Evolutionary conservation across 2,113 vertebrate genomes (phyloP), one percentile per base, ranked within the genome.

Genomic region (Chlorodrepanis virens): DNA sequence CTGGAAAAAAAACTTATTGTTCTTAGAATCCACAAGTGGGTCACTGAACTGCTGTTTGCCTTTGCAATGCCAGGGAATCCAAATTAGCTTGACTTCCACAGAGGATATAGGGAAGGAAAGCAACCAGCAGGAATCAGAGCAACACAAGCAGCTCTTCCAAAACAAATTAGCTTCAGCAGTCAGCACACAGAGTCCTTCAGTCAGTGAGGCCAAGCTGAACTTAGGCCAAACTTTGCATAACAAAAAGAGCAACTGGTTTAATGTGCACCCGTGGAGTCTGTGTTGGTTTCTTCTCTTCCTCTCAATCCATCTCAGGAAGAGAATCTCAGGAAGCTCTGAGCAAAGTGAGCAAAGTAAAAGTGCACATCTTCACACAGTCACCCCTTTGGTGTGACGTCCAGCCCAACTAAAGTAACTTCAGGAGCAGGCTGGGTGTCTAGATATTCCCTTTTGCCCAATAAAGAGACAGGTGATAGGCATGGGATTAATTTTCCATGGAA

Each of bases 121-220:
- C 37, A 69, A 85, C 63, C 72, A 70, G 68, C 64, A 90, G 59
- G 40, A 78, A 74, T 52, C 59, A 83, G 35, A 83, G 44, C 33
- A 40, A 78, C 79, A 92, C 54, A 74, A 77, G 76, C 68, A 90
- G 39, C 80, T 78, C 52, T 64, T 96, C 95, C 89, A 90, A 86
- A 90, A 54, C 54, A 92, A 90, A 89, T 80, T 12, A 59, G 72
- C 67, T 76, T 72, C 94, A 85, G 56, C 81, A 92, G 61, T 64
- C 75, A 91, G 87, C 85, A 95, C 68, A 90, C 49, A 69, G 71
- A 92, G 75, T 88, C 63, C 85, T 86, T 88, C 79, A 94, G 90
- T 59, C 67, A 94, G 71, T 10, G 45, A 2, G 50, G 59, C 86
- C 75, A 77, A 83, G 59, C 45, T 94, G 90, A 95, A 81, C 59